Percentiles rank a stretch among this genome's conserved stretches.
Conservation (phyloP, 1,140 invertebrate species). For the Bemisia tabaci region DNA sequence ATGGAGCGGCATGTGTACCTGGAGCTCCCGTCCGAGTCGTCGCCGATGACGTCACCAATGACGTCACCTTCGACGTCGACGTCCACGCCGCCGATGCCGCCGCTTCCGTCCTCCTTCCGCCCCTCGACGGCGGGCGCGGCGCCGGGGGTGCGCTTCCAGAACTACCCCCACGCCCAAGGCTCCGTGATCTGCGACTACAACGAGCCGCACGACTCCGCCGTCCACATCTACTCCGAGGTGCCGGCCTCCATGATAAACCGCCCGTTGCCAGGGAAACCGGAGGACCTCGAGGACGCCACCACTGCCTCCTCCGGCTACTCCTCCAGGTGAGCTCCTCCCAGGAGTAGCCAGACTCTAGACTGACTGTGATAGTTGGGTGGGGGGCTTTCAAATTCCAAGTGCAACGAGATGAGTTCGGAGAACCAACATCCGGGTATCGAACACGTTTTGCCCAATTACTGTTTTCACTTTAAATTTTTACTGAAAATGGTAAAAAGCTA, state of each 20-base stretch:
- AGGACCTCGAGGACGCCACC: constrained; percentile 30
- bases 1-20: constrained; percentile 35
- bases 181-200: constrained; percentile 47
- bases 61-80: constrained; percentile 24
- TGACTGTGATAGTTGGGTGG: no score
- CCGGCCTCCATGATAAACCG: constrained; percentile 44
- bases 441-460: no score
- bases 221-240: constrained; percentile 58
- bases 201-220: constrained; percentile 48
- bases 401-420: no score
- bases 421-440: no score
- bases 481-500: no score
- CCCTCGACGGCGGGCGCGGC: neutral
- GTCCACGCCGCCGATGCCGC: constrained; percentile 3
- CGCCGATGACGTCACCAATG: constrained; percentile 26
- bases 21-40: constrained; percentile 30
- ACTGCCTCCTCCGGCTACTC: constrained; percentile 3
- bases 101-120: neutral
- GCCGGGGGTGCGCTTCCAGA: constrained; percentile 9
- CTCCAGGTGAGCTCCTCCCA: neutral
- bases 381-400: no score
- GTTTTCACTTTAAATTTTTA: no score
- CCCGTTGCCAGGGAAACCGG: constrained; percentile 50
- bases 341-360: no score
- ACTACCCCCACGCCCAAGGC: constrained; percentile 2